Evolutionary conservation across 2,888 invertebrate species (phyloP).

Genomic region (Itoplectis maculator): DNA sequence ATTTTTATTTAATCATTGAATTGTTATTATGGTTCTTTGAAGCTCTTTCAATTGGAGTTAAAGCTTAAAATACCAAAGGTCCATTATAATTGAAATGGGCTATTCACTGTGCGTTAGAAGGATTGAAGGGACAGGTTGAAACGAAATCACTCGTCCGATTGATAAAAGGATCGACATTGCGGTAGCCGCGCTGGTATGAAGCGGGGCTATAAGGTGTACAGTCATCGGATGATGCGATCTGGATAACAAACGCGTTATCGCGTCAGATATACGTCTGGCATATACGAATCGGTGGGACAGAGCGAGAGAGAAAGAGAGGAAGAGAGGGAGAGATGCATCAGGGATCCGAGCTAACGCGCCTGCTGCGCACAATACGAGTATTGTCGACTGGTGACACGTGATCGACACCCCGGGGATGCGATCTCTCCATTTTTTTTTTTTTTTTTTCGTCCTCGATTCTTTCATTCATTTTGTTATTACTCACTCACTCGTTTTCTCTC

Average conservation of each 20-base stretch:
- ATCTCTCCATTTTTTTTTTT: conserved; percentile 58
- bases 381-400: conserved; percentile 77
- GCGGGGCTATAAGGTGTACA: conserved; percentile 61
- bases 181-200: conserved; percentile 18
- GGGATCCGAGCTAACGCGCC: conserved; percentile 71
- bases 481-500: conserved; percentile 43
- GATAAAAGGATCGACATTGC: background rate
- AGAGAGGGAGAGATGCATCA: conserved; percentile 69
- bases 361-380: conserved; percentile 73
- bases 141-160: conserved; percentile 6
- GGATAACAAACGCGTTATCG: conserved; percentile 75
- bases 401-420: conserved; percentile 74
- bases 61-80: background rate
- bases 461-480: conserved; percentile 65
- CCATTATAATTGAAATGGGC: background rate
- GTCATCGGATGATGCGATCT: conserved; percentile 75
- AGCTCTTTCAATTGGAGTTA: no score
- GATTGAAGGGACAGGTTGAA: conserved; percentile 11
- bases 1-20: no score
- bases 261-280: conserved; percentile 72
- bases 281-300: conserved; percentile 26
- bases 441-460: conserved; percentile 35
- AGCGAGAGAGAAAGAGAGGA: conserved; percentile 66
- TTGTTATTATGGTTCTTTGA: no score
- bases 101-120: background rate